Evolutionary conservation across 1,140 invertebrate genomes (phyloP), one percentile per base, ranked within the genome.

Genomic region (Lordiphosa clarofinis): DNA sequence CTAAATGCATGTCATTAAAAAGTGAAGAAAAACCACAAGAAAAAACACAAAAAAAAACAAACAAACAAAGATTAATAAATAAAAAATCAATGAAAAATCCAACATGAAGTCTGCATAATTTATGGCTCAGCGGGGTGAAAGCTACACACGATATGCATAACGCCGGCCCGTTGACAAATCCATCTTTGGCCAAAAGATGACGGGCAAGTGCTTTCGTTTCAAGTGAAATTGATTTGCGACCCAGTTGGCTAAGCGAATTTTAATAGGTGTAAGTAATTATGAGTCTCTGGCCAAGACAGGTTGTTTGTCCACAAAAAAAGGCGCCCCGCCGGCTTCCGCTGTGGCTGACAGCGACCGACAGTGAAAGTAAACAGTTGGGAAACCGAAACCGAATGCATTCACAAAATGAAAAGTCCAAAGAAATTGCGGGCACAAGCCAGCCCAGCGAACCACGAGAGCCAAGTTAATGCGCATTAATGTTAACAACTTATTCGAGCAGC

Each of bases 1-100:
- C 53, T 81, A 82, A 58, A 86, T 75, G 86, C 86, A 88, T 87
- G 87, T 87, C 86, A 88, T 88, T 88, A 74, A 66, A 79, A 78
- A 82, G 28, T 82, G 86, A 87, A 79, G 60, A 87, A 87, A 87
- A 87, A 56, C 62, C 69, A 68, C 37, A 73, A 78, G 48, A 62
- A 50, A 21, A 36, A 54, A 13, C 55, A 69, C 60, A 47, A 44
- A 64, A 54, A 69, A 71, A 55, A 55, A 59, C 61, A 43, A 66
- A 48, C 64, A 38, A 47, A 53, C 15, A 72, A 49, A 62, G 81
- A 86, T 86, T 75, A 76, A 84, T 82, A 76, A 84, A 86, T 79
- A 86, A 86, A 82, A 84, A 86, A 86, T 84, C 73, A 82, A 78
- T 73, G 66, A 82, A 70, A 84, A 87, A 71, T 82, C 59, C 67